A percentile compares a stretch with the other conserved stretches of the same genome.
Conservation (phyloP, 2,797 vertebrate genomes). For the Anguilla megastoma region DNA sequence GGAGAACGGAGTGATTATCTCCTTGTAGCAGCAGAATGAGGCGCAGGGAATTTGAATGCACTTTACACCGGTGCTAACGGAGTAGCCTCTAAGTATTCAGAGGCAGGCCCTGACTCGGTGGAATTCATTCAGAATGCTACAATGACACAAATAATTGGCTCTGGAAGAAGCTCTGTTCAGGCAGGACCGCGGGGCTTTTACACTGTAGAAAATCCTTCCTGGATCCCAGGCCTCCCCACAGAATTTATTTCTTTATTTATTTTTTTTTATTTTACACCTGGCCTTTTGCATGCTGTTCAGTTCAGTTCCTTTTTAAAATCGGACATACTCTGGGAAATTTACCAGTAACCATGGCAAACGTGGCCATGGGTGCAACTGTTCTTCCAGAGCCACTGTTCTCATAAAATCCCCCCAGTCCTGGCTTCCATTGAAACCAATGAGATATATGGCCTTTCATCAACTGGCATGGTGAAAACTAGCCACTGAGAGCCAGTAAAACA, state of each 20-base stretch:
- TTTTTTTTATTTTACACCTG: conserved; percentile 24
- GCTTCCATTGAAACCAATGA: background rate
- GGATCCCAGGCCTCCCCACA: background rate
- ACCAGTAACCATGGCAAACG: background rate
- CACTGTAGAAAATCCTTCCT: background rate
- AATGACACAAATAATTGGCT: conserved; percentile 24
- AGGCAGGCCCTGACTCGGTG: background rate
- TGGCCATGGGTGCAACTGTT: background rate
- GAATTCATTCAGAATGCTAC: conserved; percentile 5
- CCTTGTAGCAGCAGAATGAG: background rate
- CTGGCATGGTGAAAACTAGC: background rate
- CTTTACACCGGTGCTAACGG: background rate
- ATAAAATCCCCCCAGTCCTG: background rate
- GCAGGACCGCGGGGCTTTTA: background rate
- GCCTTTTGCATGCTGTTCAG: conserved; percentile 13
- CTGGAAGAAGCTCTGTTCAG: conserved; percentile 1
- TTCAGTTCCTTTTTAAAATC: background rate
- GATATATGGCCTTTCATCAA: background rate
- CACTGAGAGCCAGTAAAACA: conserved; percentile 9
- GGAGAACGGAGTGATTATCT: background rate
- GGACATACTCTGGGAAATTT: conserved; percentile 19
- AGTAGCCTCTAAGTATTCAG: conserved; percentile 1
- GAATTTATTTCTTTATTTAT: background rate
- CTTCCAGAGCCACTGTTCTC: background rate
- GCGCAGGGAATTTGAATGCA: background rate